Evolutionary conservation across 2,888 invertebrate genomes (phyloP).

Genomic region (Melanotus villosus): DNA sequence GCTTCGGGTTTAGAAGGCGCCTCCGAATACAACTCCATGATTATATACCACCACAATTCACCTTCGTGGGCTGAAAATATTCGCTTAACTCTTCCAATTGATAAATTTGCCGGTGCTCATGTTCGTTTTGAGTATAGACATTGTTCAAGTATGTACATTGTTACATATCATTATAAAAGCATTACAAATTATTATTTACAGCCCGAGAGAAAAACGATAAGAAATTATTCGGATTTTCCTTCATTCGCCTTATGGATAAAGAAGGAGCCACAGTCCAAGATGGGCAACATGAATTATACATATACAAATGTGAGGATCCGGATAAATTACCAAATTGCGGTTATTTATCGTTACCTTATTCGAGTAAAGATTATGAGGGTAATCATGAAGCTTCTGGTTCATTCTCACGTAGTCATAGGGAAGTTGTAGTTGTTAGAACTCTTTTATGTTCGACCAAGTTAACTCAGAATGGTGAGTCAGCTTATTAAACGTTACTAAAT

Average conservation of each 20-base stretch:
- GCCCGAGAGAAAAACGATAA: constrained; percentile 92
- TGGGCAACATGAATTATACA: constrained; percentile 89
- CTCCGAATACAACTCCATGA: constrained; percentile 86
- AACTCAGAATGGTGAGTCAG: constrained; percentile 87
- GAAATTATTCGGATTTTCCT: constrained; percentile 92
- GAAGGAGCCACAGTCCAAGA: constrained; percentile 92
- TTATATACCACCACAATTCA: constrained; percentile 94
- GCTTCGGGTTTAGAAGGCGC: constrained; percentile 86
- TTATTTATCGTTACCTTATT: constrained; percentile 77
- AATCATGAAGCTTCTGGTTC: constrained; percentile 70
- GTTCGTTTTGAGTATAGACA: constrained; percentile 93
- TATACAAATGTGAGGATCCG: constrained; percentile 93
- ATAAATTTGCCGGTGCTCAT: constrained; percentile 93
- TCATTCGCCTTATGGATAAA: constrained; percentile 90
- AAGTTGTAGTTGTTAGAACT: constrained; percentile 86
- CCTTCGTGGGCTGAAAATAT: constrained; percentile 94
- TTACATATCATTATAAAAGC: background rate
- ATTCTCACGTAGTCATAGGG: constrained; percentile 87
- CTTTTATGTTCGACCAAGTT: constrained; percentile 95
- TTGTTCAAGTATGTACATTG: constrained; percentile 85
- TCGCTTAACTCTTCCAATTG: constrained; percentile 90
- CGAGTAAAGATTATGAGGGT: constrained; percentile 75
- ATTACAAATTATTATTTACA: constrained; percentile 65
- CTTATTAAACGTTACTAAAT: constrained; percentile 28
- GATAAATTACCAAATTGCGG: constrained; percentile 77